Conservation (phyloP, 2,797 vertebrate genomes). For the Lithobates pipiens region DNA sequence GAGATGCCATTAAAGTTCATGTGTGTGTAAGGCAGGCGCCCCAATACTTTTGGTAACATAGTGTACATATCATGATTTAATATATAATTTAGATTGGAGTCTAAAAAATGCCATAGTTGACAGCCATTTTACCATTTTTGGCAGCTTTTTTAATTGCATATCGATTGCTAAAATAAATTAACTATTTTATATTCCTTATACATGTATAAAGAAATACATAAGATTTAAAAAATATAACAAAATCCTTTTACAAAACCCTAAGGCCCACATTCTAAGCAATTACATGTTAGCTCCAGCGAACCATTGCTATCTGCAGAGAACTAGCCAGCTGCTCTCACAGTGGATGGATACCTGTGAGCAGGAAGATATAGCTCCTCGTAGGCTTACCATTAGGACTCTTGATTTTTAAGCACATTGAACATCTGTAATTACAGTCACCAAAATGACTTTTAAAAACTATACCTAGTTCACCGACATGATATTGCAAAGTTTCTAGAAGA, state of each 20-base stretch:
- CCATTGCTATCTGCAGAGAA: neutral
- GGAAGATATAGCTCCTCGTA: neutral
- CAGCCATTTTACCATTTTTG: no score
- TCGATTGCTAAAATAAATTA: neutral
- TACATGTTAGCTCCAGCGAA: neutral
- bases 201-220: neutral
- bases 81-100: no score
- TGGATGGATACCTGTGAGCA: neutral
- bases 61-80: no score
- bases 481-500: neutral
- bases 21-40: no score
- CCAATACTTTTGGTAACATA: no score
- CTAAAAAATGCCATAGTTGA: no score
- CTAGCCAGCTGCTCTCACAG: constrained; percentile 4
- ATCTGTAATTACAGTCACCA: neutral
- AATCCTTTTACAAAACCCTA: neutral
- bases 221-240: neutral
- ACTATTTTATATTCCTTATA: neutral
- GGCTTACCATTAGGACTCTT: neutral
- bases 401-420: neutral
- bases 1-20: no score
- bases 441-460: neutral
- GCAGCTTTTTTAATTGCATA: no score
- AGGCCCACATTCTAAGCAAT: constrained; percentile 20
- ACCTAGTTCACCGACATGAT: neutral